Evolutionary conservation across 2,797 vertebrate species (phyloP).

Genomic region (Girardinus metallicus): DNA sequence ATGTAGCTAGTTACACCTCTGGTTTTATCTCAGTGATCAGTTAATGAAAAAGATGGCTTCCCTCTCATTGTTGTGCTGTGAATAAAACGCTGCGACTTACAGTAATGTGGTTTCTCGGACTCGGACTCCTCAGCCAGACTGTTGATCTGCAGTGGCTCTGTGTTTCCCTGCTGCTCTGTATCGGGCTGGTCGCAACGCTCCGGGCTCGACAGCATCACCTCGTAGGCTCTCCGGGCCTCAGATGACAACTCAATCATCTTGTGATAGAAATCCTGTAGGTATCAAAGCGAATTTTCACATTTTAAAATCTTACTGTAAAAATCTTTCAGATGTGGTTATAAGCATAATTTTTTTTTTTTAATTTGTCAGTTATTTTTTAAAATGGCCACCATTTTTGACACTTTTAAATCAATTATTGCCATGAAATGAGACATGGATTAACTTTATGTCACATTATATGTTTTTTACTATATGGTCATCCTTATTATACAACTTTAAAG

Average conservation of each 20-base stretch:
- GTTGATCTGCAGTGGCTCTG: conserved; percentile 46
- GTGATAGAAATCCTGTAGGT: conserved; percentile 90
- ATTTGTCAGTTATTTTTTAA: no score
- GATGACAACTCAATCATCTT: conserved; percentile 94
- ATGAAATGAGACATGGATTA: no score
- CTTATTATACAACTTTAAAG: no score
- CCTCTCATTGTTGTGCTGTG: neutral
- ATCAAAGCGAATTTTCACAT: neutral
- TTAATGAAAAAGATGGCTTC: neutral
- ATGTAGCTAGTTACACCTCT: neutral
- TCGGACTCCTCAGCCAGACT: conserved; percentile 34
- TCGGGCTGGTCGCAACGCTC: conserved; percentile 59
- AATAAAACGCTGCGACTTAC: conserved; percentile 76
- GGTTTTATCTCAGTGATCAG: neutral
- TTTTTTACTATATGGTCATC: no score
- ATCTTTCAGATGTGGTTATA: no score
- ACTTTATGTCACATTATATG: no score
- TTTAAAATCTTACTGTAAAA: neutral
- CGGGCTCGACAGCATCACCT: conserved; percentile 85
- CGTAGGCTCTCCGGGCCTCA: conserved; percentile 90
- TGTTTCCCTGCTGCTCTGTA: conserved; percentile 22
- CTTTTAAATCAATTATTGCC: no score
- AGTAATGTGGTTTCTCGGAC: conserved; percentile 86
- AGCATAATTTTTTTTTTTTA: no score
- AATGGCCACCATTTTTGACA: no score